Conservation (phyloP, 2,888 invertebrate genomes). For the Mesochorus sp. region DNA sequence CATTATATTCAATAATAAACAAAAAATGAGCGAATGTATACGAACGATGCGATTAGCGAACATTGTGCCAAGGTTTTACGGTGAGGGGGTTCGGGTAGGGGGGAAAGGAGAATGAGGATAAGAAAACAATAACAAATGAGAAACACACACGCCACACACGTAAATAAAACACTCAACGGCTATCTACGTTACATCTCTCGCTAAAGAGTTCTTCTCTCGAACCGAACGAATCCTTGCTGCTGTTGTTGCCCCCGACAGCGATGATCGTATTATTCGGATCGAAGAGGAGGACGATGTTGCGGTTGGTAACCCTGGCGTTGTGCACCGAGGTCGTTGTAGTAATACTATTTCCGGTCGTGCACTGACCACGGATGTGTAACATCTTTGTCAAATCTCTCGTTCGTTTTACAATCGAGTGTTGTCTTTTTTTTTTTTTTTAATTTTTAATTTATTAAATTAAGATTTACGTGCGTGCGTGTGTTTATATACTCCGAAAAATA, state of each 20-base stretch:
- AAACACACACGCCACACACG: constrained; percentile 43
- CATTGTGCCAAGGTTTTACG: no score
- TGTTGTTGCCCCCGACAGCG: constrained; percentile 12
- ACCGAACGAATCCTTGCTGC: constrained; percentile 60
- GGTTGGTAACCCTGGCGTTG: constrained; percentile 33
- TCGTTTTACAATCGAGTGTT: background rate
- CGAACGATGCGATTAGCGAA: no score
- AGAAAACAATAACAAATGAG: constrained; percentile 10
- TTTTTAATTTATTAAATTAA: background rate
- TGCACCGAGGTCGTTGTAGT: constrained; percentile 11
- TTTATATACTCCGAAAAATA: no score
- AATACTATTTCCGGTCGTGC: constrained; percentile 38
- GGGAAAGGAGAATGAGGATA: no score
- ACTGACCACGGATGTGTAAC: constrained; percentile 45
- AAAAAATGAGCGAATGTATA: background rate
- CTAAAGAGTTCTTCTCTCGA: constrained; percentile 65
- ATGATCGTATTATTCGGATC: constrained; percentile 4
- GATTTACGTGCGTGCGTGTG: background rate
- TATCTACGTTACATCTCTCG: constrained; percentile 67
- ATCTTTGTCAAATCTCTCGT: constrained; percentile 39
- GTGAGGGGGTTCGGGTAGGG: background rate
- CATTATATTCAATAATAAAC: background rate
- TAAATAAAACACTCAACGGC: constrained; percentile 63
- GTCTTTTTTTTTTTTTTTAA: background rate
- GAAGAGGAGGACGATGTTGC: constrained; percentile 18